A percentile compares a stretch with the other conserved stretches of the same genome.
phyloP scores from a whole-genome alignment of 2,113 vertebrate species.

The Aplodontia rufa region DNA sequence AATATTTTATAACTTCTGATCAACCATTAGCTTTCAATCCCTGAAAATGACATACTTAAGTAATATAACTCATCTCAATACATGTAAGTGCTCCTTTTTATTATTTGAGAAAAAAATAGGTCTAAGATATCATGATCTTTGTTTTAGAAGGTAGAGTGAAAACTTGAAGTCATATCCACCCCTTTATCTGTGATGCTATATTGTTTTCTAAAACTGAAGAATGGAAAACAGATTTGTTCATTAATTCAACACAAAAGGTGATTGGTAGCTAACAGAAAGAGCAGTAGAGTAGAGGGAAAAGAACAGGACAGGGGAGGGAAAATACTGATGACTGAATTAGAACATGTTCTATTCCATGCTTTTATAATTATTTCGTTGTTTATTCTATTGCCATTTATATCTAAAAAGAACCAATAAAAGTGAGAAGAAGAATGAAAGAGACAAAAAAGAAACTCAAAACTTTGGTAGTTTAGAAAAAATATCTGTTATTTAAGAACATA shows the following conservation, averaged over 20 bases:
- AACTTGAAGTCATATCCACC: background rate
- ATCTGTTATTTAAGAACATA: no score
- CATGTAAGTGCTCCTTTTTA: background rate
- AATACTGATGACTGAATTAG: no score
- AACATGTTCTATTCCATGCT: no score
- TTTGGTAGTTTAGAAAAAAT: no score
- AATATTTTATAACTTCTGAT: background rate
- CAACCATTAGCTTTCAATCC: background rate
- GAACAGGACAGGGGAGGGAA: no score
- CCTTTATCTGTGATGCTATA: background rate
- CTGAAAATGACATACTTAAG: background rate
- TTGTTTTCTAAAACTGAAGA: background rate
- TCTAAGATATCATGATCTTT: background rate
- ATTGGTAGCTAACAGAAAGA: background rate
- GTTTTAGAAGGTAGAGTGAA: background rate
- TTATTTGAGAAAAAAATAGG: background rate
- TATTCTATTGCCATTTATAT: no score
- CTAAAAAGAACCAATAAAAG: no score
- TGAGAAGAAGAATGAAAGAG: no score
- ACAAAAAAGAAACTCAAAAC: no score
- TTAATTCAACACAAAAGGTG: background rate
- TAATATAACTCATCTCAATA: background rate
- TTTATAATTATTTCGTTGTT: no score
- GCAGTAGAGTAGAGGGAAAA: no score
- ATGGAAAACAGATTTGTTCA: background rate